Base-by-base conservation (phyloP, 2,888 invertebrate genomes). In the Dynastes grantii region DNA sequence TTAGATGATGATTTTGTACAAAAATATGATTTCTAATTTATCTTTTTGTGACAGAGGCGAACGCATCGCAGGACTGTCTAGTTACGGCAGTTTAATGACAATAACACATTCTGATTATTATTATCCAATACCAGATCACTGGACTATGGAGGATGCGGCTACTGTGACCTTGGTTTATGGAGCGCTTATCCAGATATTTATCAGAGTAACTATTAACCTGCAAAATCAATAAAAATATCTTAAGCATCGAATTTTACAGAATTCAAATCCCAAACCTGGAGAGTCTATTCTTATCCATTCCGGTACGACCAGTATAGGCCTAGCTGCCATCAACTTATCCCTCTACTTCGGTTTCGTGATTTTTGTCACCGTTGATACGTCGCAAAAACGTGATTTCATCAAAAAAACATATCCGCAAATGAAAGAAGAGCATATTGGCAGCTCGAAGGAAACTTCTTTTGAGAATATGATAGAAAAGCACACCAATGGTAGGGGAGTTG, bases 401-500 rank as follows among this genome's bases (percentile, higher is more conserved):
- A 89, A 92, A 83, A 88, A 90, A n/a, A 87, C 85, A 0, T 91
- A 90, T 81, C 91, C 91, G 0, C 84, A 90, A 82, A 81, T 89
- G 3, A 84, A 84, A 90, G 90, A 91, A 78, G 90, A 90, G 61
- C 92, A 96, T 85, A 96, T 98, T 85, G 95, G 96, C 27, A 96
- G 97, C 88, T 96, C 98, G 6, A 92, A 96, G 84, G 95, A 97
- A 86, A 91, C 93, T 0, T 93, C 94, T 0, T 99, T 98, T 89
- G 98, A 98, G 89, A 94, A 95, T 87, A 91, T 97, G 85, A 91
- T 98, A 75, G 91, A 95, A 87, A 90, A 91, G 65, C 92, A 93
- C 85, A 98, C 98, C 0, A 90, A 92, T 82, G 98, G 98, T 51
- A 92, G 92, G 84, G 98, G 98, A 79, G 98, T 98, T 5, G 96